phyloP scores from a whole-genome alignment of 1,140 invertebrate species.

The Pseudoatta argentina region DNA sequence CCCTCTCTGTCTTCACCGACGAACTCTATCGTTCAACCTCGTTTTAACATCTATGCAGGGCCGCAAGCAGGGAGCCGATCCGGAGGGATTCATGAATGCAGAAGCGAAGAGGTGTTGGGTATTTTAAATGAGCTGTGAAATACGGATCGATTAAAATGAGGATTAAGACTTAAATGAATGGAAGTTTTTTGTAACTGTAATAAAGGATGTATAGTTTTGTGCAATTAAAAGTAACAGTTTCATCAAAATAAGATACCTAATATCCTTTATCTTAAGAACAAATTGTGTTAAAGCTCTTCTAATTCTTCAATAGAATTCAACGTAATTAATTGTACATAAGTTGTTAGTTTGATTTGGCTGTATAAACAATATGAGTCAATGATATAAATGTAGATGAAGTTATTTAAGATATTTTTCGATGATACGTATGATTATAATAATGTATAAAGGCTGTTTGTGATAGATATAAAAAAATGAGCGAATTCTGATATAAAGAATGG shows the following conservation, averaged over 20 bases:
- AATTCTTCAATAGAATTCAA: background rate
- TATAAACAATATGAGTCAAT: background rate
- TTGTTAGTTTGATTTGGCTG: too few relatives aligned
- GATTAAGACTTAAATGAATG: background rate
- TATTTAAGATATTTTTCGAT: background rate
- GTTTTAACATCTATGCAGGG: constrained; percentile 61
- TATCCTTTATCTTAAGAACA: background rate
- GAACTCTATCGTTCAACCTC: constrained; percentile 53
- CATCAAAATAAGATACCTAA: background rate
- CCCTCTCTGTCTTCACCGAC: constrained; percentile 36
- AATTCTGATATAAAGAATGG: background rate
- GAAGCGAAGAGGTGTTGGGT: too few relatives aligned
- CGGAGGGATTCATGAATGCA: background rate
- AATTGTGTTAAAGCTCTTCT: background rate
- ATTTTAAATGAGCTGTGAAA: background rate
- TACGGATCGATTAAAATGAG: background rate
- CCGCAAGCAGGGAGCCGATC: constrained; percentile 12
- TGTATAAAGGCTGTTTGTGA: too few relatives aligned
- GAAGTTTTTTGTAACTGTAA: background rate
- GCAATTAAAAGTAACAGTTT: background rate
- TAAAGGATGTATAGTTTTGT: background rate
- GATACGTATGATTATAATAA: background rate
- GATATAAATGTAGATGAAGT: background rate
- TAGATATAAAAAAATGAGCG: background rate
- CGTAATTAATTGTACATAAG: background rate